phyloP scores from a whole-genome alignment of 1,140 invertebrate species.

The Diplogasteroides magnus region DNA sequence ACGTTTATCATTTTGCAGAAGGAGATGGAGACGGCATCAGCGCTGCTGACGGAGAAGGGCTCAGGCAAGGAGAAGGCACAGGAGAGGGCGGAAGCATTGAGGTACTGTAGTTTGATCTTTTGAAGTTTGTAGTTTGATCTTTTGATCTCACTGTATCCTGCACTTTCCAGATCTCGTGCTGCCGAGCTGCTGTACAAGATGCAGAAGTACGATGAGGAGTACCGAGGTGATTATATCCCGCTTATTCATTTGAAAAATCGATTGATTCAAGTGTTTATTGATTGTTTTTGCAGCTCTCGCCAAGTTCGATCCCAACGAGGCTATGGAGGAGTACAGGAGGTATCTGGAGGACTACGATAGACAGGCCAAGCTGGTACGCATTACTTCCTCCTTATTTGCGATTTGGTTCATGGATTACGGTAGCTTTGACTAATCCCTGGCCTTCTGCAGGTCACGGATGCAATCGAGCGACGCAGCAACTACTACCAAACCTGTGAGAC shows the following conservation, averaged over 20 bases:
- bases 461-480: too few species aligned
- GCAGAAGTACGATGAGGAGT: conserved; percentile 25
- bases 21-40: conserved; percentile 11
- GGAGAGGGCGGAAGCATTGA: conserved; percentile 20
- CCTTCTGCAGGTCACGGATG: too few species aligned
- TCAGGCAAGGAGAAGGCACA: conserved; percentile 25
- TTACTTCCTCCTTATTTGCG: too few species aligned
- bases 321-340: conserved; percentile 38
- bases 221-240: background rate
- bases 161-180: conserved; percentile 3
- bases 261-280: background rate
- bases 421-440: too few species aligned
- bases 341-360: conserved; percentile 44
- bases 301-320: conserved; percentile 20
- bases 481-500: too few species aligned
- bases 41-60: conserved; percentile 9
- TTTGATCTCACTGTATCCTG: too few species aligned
- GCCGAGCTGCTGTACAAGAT: conserved; percentile 24
- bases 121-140: background rate
- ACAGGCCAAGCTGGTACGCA: too few species aligned
- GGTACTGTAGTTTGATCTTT: conserved; percentile 3
- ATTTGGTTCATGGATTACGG: too few species aligned
- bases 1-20: background rate
- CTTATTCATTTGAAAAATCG: background rate
- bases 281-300: conserved; percentile 8